Evolutionary conservation across 92 coral and sea anemone species (phyloP).

Genomic region (Palythoa caribaeorum): DNA sequence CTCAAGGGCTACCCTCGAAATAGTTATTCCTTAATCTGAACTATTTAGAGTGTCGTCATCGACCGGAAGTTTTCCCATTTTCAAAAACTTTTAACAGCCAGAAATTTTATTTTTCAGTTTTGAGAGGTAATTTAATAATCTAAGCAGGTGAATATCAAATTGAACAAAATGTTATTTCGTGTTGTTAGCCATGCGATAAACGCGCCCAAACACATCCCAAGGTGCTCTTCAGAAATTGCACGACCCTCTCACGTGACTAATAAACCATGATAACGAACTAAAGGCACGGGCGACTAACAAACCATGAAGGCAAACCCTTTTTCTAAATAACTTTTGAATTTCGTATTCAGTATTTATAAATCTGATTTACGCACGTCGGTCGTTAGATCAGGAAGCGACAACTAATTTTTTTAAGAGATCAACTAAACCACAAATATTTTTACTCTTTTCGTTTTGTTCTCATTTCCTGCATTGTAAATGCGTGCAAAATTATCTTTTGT

Average conservation of each 20-base stretch:
- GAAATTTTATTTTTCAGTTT: background rate
- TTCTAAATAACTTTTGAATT: background rate
- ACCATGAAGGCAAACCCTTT: background rate
- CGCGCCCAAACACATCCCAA: slow-evolving; percentile 26
- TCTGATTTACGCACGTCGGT: background rate
- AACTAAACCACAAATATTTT: background rate
- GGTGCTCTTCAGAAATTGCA: background rate
- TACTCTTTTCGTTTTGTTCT: background rate
- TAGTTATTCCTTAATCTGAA: slow-evolving; percentile 11
- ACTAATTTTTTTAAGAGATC: background rate
- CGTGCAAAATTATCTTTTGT: slow-evolving; percentile 43
- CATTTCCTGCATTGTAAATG: slow-evolving; percentile 12
- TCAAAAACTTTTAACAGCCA: background rate
- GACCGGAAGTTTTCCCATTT: background rate
- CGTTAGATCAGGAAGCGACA: background rate
- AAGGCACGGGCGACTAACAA: background rate
- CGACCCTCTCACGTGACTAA: slow-evolving; percentile 6
- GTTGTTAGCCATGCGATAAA: background rate
- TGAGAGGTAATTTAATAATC: background rate
- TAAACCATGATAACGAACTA: background rate
- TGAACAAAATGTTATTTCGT: background rate
- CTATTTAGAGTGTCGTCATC: slow-evolving; percentile 14
- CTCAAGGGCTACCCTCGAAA: slow-evolving; percentile 28
- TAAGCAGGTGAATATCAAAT: background rate
- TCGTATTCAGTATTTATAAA: background rate